Conservation (phyloP, 2,888 invertebrate genomes). For the Amaurobius ferox region DNA sequence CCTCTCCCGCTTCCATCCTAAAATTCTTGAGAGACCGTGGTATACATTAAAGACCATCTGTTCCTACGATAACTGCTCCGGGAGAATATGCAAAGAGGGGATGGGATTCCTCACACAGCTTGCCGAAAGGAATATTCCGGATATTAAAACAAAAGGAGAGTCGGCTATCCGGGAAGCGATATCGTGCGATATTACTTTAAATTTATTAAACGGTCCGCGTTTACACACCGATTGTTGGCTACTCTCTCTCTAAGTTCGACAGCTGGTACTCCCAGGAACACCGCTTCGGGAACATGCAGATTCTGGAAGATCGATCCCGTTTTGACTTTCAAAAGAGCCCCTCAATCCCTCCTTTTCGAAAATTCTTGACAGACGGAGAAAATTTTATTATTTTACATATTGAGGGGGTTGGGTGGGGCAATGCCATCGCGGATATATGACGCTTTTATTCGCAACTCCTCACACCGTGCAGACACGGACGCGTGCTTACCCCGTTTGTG, state of each 20-base stretch:
- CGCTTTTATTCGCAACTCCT: background rate
- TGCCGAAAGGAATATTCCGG: conserved; percentile 19
- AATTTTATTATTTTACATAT: conserved; percentile 18
- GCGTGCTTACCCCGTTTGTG: background rate
- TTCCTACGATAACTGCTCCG: conserved; percentile 10
- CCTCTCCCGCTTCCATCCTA: background rate
- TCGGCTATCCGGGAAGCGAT: conserved; percentile 10
- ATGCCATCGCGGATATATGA: background rate
- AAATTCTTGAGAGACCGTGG: conserved; percentile 23
- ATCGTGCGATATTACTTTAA: conserved; percentile 67
- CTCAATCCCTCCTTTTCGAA: conserved; percentile 15
- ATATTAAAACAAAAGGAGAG: conserved; percentile 68
- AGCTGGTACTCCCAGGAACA: conserved; percentile 40
- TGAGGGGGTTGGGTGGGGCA: background rate
- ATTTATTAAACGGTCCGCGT: conserved; percentile 70
- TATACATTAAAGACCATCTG: conserved; percentile 72
- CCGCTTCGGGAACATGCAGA: conserved; percentile 55
- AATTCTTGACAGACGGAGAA: conserved; percentile 16
- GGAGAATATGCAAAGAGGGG: conserved; percentile 67
- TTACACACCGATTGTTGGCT: conserved; percentile 71
- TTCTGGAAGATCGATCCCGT: conserved; percentile 10
- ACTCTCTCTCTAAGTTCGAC: conserved; percentile 29
- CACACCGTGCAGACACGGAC: background rate
- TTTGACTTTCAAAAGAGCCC: background rate
- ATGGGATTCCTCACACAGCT: conserved; percentile 53